Conservation (phyloP, 2,797 vertebrate species). For the Cuculus canorus region DNA sequence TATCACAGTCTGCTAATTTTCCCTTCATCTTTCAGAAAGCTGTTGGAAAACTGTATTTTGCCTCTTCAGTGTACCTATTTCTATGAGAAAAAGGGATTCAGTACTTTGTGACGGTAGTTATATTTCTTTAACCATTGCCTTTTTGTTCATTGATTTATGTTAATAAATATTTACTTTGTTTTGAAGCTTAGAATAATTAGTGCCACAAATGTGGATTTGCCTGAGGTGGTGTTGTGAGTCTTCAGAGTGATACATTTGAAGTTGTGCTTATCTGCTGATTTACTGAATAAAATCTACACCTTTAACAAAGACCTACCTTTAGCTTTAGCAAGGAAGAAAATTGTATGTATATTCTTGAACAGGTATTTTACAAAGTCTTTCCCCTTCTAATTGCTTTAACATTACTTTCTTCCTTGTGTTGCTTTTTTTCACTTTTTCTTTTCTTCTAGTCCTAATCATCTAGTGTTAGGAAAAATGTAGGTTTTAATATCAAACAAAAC, state of each 20-base stretch:
- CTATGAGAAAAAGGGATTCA: not conserved
- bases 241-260: constrained; percentile 2
- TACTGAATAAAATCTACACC: constrained; percentile 9
- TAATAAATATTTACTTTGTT: constrained; percentile 18
- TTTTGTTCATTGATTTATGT: not conserved
- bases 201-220: constrained; percentile 13
- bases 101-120: not conserved
- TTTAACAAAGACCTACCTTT: not conserved
- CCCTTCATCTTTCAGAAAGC: not conserved
- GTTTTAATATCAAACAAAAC: not conserved
- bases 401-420: not conserved
- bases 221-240: not conserved
- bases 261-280: not conserved
- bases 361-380: not conserved
- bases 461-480: not conserved
- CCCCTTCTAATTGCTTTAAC: not conserved
- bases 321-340: not conserved
- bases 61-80: not conserved
- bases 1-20: not conserved
- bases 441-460: not conserved
- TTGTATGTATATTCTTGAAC: not conserved
- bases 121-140: not conserved
- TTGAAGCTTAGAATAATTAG: constrained; percentile 1
- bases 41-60: not conserved
- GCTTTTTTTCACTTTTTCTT: not conserved